phyloP scores from a whole-genome alignment of 2,888 invertebrate species.

The Blomia tropicalis region DNA sequence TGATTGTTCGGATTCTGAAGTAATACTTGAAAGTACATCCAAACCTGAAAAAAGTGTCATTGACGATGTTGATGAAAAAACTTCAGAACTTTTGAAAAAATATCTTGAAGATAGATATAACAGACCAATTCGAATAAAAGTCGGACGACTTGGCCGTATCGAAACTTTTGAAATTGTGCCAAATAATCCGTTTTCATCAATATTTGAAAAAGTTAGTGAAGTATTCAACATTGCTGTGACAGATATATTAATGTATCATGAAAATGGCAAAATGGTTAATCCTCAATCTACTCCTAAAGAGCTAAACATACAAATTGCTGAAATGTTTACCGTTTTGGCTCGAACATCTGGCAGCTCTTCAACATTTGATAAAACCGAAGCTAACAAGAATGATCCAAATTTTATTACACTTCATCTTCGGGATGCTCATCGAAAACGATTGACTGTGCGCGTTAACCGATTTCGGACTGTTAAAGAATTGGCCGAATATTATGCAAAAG shows the following conservation, averaged over 20 bases:
- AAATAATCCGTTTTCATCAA: background rate
- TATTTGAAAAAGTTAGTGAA: background rate
- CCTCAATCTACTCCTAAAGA: background rate
- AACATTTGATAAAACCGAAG: background rate
- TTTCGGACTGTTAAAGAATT: background rate
- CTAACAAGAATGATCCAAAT: background rate
- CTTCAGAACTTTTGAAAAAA: background rate
- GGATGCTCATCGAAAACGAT: background rate
- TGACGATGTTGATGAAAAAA: background rate
- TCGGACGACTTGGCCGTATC: background rate
- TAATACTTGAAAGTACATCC: background rate
- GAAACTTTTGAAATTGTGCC: background rate
- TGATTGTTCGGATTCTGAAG: too few relatives aligned
- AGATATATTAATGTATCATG: background rate
- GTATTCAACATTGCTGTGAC: background rate
- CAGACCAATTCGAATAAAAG: background rate
- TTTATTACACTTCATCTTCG: background rate
- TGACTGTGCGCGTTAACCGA: background rate
- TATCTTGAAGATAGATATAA: background rate
- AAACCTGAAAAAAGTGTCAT: background rate
- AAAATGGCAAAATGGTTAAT: background rate
- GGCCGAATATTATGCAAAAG: background rate
- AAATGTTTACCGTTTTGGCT: background rate
- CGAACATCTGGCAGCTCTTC: background rate
- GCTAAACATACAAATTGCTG: background rate